phyloP scores from a whole-genome alignment of 2,888 invertebrate genomes.

The Julus scanicus region DNA sequence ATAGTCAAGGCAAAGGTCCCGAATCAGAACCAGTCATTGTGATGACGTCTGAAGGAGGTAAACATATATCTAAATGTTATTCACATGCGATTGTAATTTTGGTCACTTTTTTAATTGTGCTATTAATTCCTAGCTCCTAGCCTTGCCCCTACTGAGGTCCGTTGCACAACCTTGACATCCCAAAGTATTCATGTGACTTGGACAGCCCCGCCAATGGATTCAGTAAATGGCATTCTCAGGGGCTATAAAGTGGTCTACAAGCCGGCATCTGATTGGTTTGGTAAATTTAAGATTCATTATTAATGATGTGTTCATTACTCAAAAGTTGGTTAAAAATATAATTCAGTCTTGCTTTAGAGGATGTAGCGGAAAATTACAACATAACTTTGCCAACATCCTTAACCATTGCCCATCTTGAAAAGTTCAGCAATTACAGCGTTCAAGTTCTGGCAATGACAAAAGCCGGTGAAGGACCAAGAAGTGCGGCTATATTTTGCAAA shows the following conservation, averaged over 20 bases:
- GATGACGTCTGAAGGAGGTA: conserved; percentile 57
- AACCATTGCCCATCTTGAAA: conserved; percentile 70
- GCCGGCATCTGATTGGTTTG: conserved; percentile 53
- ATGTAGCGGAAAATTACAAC: conserved; percentile 50
- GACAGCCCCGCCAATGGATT: conserved; percentile 52
- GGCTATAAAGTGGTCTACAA: conserved; percentile 56
- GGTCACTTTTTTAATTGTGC: background rate
- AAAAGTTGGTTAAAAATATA: background rate
- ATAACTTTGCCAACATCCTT: conserved; percentile 37
- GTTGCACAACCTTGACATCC: conserved; percentile 55
- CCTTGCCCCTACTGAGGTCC: conserved; percentile 48
- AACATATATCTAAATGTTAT: background rate
- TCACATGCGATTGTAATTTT: background rate
- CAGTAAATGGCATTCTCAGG: conserved; percentile 55
- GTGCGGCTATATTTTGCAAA: conserved; percentile 79
- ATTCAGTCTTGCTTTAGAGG: background rate
- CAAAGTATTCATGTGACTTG: conserved; percentile 56
- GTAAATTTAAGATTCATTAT: background rate
- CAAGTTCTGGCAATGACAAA: conserved; percentile 85
- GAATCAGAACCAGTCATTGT: conserved; percentile 55
- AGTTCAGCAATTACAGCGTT: conserved; percentile 88
- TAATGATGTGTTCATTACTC: background rate
- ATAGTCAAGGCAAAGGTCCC: conserved; percentile 55
- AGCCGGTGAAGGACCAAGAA: conserved; percentile 85
- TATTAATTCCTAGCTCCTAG: conserved; percentile 56